These are phyloP conservation scores for Phoenicopterus ruber DNA, from an alignment of 2,113 vertebrate species.

Conservation along the genomic window DNA sequence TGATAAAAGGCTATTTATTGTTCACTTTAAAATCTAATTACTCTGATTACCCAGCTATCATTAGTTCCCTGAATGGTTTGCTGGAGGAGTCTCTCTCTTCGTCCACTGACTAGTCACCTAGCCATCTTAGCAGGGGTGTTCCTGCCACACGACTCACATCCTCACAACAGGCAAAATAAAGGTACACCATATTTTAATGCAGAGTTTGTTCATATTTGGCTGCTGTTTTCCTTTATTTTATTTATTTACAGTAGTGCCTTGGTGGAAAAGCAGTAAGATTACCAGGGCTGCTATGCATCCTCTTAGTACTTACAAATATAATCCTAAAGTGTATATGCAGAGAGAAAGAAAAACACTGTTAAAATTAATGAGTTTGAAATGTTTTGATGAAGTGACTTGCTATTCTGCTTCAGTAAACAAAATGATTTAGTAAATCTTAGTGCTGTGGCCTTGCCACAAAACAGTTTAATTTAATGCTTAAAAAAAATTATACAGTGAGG, in stretches of 20 bases:
- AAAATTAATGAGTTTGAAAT: neutral
- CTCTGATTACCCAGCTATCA: neutral
- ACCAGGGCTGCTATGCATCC: neutral
- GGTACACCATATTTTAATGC: neutral
- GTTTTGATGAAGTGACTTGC: neutral
- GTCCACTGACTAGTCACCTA: neutral
- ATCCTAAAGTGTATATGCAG: neutral
- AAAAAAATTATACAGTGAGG: neutral
- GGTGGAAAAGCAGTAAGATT: neutral
- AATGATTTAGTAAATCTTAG: neutral
- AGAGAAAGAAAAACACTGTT: neutral
- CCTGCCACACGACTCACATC: neutral
- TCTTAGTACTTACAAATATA: neutral
- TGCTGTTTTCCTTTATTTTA: neutral
- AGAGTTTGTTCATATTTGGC: neutral
- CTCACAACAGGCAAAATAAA: neutral
- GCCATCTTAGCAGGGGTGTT: neutral
- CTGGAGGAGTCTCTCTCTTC: neutral
- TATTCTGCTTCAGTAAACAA: neutral
- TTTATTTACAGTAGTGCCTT: neutral
- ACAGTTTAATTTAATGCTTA: neutral
- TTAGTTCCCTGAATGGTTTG: neutral
- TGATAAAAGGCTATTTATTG: neutral
- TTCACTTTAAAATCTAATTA: neutral
- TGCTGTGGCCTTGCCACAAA: neutral